Evolutionary conservation across 2,888 invertebrate species (phyloP).

Genomic region (Lathronympha strigana): DNA sequence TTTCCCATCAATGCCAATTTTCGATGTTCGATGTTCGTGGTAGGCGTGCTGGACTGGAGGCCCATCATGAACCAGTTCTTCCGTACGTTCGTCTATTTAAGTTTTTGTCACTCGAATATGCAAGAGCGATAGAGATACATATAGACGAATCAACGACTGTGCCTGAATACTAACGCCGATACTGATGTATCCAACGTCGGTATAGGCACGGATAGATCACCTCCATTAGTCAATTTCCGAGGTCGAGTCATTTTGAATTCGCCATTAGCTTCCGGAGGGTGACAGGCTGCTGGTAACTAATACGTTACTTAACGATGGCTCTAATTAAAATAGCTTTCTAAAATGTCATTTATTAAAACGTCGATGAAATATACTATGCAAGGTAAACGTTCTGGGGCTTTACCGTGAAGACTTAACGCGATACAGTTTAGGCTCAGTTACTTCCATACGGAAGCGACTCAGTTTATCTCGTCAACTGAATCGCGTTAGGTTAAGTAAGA

Average conservation of each 20-base stretch:
- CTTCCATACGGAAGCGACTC: too few species aligned
- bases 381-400: neutral
- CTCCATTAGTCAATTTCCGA: constrained; percentile 29
- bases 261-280: constrained; percentile 21
- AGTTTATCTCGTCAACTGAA: too few species aligned
- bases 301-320: constrained; percentile 20
- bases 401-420: too few species aligned
- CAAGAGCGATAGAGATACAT: too few species aligned
- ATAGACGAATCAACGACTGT: neutral
- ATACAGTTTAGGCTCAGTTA: too few species aligned
- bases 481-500: too few species aligned
- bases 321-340: constrained; percentile 14
- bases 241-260: constrained; percentile 29
- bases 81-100: too few species aligned
- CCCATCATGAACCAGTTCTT: too few species aligned
- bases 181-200: neutral
- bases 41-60: too few species aligned
- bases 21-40: too few species aligned
- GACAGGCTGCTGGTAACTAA: constrained; percentile 15
- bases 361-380: neutral
- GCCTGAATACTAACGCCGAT: neutral
- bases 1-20: too few species aligned
- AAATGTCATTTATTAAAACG: neutral
- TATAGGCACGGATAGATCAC: neutral
- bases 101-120: too few species aligned